Percentiles rank a stretch among this genome's conserved stretches.
These are phyloP conservation scores for Papilio machaon DNA, from an alignment of 1,140 invertebrate species.

Conservation along the genomic window DNA sequence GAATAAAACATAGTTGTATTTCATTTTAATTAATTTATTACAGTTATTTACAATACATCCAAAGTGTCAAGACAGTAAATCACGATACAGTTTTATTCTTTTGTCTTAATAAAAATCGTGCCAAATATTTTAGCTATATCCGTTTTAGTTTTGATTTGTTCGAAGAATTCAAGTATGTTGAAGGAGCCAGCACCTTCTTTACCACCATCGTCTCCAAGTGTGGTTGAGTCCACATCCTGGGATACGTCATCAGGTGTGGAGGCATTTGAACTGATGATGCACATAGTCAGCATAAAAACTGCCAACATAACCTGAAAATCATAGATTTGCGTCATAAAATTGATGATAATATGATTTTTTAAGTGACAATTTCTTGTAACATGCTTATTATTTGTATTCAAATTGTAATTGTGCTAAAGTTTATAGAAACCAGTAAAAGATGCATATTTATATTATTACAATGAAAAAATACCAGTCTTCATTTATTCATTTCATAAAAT, in stretches of 20 bases:
- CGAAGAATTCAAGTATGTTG: slow-evolving; percentile 3
- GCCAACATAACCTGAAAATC: slow-evolving; percentile 1
- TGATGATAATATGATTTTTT: no score
- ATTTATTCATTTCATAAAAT: no score
- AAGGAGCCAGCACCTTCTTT: background rate
- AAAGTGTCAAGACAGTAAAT: background rate
- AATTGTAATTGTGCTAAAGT: no score
- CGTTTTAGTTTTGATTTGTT: slow-evolving; percentile 8
- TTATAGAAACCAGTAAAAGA: no score
- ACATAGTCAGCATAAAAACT: background rate
- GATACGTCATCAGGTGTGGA: background rate
- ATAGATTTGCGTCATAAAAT: background rate
- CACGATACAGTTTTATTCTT: background rate
- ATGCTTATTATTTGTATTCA: no score
- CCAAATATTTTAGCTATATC: slow-evolving; percentile 3
- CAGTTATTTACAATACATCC: background rate
- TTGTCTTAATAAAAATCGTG: background rate
- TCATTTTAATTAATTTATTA: background rate
- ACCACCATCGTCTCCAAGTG: background rate
- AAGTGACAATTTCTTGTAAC: no score
- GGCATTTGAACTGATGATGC: background rate
- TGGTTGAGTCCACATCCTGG: background rate
- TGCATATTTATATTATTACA: no score
- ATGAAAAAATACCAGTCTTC: no score
- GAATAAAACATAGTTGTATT: no score